Conservation (phyloP, 2,888 invertebrate genomes). For the Thysanoteuthis rhombus region DNA sequence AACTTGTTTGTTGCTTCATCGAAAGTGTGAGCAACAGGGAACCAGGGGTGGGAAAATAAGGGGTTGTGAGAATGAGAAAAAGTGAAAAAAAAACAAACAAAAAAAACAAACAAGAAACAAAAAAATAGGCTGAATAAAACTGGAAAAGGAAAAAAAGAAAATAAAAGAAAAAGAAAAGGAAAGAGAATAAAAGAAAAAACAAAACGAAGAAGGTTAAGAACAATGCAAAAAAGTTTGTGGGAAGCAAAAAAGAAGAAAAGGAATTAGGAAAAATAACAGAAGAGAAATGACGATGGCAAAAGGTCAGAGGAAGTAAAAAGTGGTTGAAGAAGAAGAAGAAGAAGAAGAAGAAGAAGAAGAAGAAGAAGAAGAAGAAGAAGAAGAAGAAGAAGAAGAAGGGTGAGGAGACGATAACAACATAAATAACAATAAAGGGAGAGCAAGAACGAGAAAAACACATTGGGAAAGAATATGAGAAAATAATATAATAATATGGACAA, state of each 20-base stretch:
- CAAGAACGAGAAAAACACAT: background rate
- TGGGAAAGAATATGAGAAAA: background rate
- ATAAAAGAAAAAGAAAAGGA: no score
- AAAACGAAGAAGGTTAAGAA: no score
- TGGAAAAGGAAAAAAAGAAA: no score
- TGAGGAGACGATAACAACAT: background rate
- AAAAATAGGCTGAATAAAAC: no score
- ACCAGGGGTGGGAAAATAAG: background rate
- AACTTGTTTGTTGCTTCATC: slow-evolving; percentile 12
- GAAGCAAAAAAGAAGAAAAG: background rate
- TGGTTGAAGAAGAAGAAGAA: background rate
- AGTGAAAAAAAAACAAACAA: background rate
- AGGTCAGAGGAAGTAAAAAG: background rate
- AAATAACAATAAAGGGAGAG: background rate
- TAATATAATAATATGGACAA: background rate
- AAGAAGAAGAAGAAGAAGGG: no score
- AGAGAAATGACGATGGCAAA: background rate
- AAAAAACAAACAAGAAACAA: background rate
- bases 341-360: background rate
- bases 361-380: no score
- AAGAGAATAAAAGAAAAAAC: no score
- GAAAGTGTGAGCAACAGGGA: slow-evolving; percentile 12
- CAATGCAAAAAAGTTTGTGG: background rate
- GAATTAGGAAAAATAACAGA: background rate
- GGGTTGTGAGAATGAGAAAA: background rate